Evolutionary conservation across 2,888 invertebrate genomes (phyloP), one percentile per base, ranked within the genome.

Genomic region (Rhagonycha lutea): DNA sequence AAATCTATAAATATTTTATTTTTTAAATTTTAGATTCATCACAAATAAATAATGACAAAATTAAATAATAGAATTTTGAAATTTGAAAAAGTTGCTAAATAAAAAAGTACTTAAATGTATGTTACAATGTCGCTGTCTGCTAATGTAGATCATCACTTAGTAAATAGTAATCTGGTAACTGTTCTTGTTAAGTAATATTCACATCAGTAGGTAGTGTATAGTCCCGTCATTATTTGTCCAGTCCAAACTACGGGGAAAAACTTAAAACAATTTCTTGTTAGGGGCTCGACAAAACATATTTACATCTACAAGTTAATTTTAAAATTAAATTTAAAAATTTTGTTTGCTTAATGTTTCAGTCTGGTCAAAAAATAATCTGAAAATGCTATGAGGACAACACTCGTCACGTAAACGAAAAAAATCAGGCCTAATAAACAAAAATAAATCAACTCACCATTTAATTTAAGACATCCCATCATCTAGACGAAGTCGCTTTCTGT

Each of bases 401-500:
- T 23, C 26, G 23, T 65, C 63, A 24, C 12, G 26, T n/a, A 65
- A 65, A n/a, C 26, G 18, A 65, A 62, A 62, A n/a, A 62, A 65
- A 24, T 8, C 23, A 65, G 24, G 47, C 47, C 47, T 65, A 65
- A 65, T 65, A 24, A 26, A 65, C 12, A 65, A 24, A 65, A 65
- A 65, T 24, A 65, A 65, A 65, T 65, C 14, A 65, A 65, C 63
- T 65, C 18, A 65, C 63, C 63, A 65, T 26, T 63, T 11, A 63
- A 24, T 24, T 65, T 47, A 47, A 1, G 47, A 47, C 47, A 47
- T n/a, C 7, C 72, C 71, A 32, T 79, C 78, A 29, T 81, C 82
- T 8, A 81, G 69, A 69, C 79, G 79, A 62, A 79, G 69, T 12
- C 82, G 74, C 75, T 82, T 82, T 61, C 81, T 72, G 67, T 81